Evolutionary conservation across 2,113 vertebrate species (phyloP).

Genomic region (Podocnemis expansa): DNA sequence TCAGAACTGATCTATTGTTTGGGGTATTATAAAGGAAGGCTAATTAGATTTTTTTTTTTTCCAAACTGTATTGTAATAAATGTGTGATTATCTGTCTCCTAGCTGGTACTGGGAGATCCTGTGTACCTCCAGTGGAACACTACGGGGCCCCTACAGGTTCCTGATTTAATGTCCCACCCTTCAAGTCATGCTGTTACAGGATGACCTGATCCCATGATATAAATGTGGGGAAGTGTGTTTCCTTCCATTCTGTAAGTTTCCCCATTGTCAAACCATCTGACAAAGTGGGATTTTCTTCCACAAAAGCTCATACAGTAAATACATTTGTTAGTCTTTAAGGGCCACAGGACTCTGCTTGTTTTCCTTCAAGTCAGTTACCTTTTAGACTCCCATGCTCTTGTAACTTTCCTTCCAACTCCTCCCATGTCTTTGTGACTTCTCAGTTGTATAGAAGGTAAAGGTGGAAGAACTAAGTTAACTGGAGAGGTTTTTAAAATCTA

Average conservation of each 20-base stretch:
- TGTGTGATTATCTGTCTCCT: not conserved
- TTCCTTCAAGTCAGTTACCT: not conserved
- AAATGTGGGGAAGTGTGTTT: too few species aligned
- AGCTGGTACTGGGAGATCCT: not conserved
- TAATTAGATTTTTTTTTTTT: not conserved
- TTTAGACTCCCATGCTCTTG: fast-evolving
- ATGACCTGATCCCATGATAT: too few species aligned
- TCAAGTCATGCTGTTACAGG: too few species aligned
- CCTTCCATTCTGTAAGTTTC: too few species aligned
- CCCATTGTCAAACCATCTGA: too few species aligned
- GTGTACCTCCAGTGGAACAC: not conserved
- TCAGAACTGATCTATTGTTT: fast-evolving
- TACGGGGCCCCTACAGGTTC: fast-evolving
- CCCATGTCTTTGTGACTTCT: fast-evolving
- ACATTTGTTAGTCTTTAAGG: too few species aligned
- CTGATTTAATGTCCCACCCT: not conserved
- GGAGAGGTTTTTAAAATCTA: not conserved
- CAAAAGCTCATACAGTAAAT: too few species aligned
- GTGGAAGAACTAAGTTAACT: not conserved
- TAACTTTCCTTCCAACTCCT: not conserved
- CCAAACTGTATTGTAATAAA: not conserved
- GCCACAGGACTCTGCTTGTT: too few species aligned
- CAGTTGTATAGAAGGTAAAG: not conserved
- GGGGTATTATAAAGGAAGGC: not conserved
- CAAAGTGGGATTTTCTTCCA: too few species aligned